These are phyloP conservation scores for Diarsia brunnea DNA, from an alignment of 2,888 invertebrate genomes.

Conservation along the genomic window DNA sequence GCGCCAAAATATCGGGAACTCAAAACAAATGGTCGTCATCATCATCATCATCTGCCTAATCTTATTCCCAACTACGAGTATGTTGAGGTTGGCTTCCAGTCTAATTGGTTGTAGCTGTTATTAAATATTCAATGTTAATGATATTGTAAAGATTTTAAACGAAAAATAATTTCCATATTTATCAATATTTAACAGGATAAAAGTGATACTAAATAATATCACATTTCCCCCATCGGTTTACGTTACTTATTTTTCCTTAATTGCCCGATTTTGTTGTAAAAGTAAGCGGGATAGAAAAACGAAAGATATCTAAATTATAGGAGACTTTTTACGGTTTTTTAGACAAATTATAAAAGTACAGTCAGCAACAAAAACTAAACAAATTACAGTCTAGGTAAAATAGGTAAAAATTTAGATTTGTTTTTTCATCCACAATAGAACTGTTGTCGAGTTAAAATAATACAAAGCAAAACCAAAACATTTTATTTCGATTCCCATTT, in stretches of 20 bases:
- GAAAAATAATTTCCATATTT: not conserved
- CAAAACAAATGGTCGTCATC: too few relatives aligned
- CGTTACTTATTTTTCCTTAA: constrained; percentile 6
- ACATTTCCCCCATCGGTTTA: not conserved
- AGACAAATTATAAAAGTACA: not conserved
- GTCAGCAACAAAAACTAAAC: not conserved
- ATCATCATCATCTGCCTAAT: too few relatives aligned
- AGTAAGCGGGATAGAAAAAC: not conserved
- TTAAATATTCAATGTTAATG: too few relatives aligned
- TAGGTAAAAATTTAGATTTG: not conserved
- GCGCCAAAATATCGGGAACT: too few relatives aligned
- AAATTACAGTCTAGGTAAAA: not conserved
- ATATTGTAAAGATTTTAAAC: not conserved
- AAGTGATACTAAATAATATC: not conserved
- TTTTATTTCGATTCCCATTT: constrained; percentile 48
- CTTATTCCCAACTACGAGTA: too few relatives aligned
- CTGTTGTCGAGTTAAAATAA: constrained; percentile 7
- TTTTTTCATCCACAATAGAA: not conserved
- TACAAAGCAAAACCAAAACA: constrained; percentile 13
- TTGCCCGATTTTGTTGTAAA: not conserved
- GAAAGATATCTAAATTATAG: not conserved
- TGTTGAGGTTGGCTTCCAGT: too few relatives aligned
- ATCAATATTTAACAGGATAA: constrained; percentile 19
- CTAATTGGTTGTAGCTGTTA: too few relatives aligned
- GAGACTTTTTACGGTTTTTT: not conserved